These are phyloP conservation scores for Podabrus alpinus DNA, from an alignment of 2,888 invertebrate species.

Conservation along the genomic window DNA sequence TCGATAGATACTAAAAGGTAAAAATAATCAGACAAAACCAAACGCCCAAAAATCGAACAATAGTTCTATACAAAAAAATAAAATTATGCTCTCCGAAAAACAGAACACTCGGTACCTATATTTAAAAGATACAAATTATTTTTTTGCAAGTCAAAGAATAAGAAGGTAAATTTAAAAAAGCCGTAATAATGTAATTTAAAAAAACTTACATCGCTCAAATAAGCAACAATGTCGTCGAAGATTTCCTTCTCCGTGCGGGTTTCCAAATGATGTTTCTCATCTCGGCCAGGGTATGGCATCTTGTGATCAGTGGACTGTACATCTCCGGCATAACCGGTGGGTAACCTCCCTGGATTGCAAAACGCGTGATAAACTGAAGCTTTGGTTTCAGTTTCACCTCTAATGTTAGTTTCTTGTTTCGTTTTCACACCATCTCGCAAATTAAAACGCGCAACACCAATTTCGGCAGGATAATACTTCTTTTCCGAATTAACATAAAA, in stretches of 20 bases:
- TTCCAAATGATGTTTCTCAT: background rate
- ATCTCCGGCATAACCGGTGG: background rate
- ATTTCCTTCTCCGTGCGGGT: background rate
- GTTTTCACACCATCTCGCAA: background rate
- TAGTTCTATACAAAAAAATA: too few species aligned
- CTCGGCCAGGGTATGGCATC: background rate
- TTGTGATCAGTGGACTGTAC: background rate
- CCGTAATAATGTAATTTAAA: too few species aligned
- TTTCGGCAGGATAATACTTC: background rate
- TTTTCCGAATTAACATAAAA: background rate
- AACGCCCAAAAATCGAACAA: too few species aligned
- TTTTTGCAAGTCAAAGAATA: too few species aligned
- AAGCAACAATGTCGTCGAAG: background rate
- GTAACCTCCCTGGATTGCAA: background rate
- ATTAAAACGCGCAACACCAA: background rate
- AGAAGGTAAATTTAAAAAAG: too few species aligned
- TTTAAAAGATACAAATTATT: too few species aligned
- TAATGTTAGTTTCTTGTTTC: background rate
- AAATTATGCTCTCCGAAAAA: too few species aligned
- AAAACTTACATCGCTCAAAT: background rate
- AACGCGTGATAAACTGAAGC: background rate
- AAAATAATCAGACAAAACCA: too few species aligned
- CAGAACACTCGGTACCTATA: too few species aligned
- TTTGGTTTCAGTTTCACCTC: background rate
- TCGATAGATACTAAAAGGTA: too few species aligned